phyloP scores from a whole-genome alignment of 64 coral and sea anemone species.

The Stylophora pistillata region DNA sequence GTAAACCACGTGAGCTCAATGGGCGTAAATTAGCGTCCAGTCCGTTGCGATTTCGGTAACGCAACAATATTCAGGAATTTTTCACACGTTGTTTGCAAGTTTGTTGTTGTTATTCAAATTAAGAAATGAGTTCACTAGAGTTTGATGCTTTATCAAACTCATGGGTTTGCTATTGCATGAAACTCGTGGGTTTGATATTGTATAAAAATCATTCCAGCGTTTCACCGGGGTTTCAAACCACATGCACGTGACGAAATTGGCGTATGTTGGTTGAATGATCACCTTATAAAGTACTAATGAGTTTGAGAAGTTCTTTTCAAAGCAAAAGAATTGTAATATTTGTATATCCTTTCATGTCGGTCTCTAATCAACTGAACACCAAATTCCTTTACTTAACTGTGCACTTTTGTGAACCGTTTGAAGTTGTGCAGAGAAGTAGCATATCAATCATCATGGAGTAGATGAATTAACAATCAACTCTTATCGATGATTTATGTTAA shows the following conservation, averaged over 20 bases:
- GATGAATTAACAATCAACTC: too few relatives aligned
- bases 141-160: background rate
- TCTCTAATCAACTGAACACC: too few relatives aligned
- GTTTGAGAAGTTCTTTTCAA: too few relatives aligned
- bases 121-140: constrained; percentile 16
- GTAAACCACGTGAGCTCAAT: background rate
- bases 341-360: too few relatives aligned
- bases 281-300: background rate
- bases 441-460: too few relatives aligned
- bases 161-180: too few relatives aligned
- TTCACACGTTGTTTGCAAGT: too few relatives aligned
- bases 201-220: constrained; percentile 2
- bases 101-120: constrained; percentile 48
- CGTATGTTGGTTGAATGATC: background rate
- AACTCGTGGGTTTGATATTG: background rate
- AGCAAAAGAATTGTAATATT: too few relatives aligned
- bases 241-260: background rate
- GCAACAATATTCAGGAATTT: background rate
- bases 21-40: background rate
- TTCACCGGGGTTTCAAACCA: constrained; percentile 45
- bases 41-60: background rate
- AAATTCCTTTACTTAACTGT: too few relatives aligned
- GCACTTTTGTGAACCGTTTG: too few relatives aligned
- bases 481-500: too few relatives aligned
- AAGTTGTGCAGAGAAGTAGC: too few relatives aligned